Base-by-base conservation (phyloP, 1,140 invertebrate species). In the Leptinotarsa defecta region DNA sequence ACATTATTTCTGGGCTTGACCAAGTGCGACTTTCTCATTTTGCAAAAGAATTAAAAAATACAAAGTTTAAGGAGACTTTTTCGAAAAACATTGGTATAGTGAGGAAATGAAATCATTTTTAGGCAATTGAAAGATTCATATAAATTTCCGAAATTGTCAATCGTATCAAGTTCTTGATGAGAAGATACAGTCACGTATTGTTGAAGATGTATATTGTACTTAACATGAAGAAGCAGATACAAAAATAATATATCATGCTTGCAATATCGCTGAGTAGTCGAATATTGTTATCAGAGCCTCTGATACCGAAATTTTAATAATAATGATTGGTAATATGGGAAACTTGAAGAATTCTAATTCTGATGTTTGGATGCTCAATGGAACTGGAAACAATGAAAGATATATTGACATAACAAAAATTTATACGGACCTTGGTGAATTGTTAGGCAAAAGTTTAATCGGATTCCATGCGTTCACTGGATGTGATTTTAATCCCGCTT, bases 171-270 rank as follows among this genome's bases (percentile, higher is more conserved):
- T 77, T 77, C 74, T 67, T 61, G 63, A 76, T 77, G 73, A 77
- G 5, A 76, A 74, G 22, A 57, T 78, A 3, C 24, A 75, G 68
- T 75, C 69, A 71, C 77, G 57, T 73, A 68, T 80, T 77, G 68
- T 73, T 69, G 74, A 79, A 74, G 61, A 80, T 73, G 74, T 78
- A 22, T 80, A 57, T 73, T 79, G 76, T 73, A 65, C 63, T 72
- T 62, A n/a, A 73, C 80, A 80, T 71, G 79, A 81, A 78, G 79
- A 81, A 74, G 78, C 80, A 57, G 74, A 79, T 73, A 80, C 52
- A 6, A 79, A 81, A 76, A 81, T 81, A 70, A 76, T 80, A 11
- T 6, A 81, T 81, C 52, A 74, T 75, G 74, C 72, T 73, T 81
- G 77, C 71, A 74, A 68, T 70, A 74, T 78, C 63, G 68, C 52